Evolutionary conservation across 2,888 invertebrate species (phyloP).

Genomic region (Biston betularia): DNA sequence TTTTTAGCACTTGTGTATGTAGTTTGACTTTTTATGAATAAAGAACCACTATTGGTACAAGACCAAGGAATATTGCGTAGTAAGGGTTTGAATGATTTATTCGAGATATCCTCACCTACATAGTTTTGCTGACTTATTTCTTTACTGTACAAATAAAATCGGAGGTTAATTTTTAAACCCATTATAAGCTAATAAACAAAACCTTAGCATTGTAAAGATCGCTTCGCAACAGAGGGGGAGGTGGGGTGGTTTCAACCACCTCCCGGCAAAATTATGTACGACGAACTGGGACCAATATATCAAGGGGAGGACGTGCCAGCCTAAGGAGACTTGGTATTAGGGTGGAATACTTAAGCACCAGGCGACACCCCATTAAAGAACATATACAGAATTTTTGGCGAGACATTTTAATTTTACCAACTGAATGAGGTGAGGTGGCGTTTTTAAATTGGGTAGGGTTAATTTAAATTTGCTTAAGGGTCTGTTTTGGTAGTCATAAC

Average conservation of each 20-base stretch:
- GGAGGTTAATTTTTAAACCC: conserved; percentile 56
- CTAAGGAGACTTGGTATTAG: conserved; percentile 86
- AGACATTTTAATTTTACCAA: conserved; percentile 81
- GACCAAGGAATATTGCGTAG: no score
- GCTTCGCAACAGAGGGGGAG: conserved; percentile 68
- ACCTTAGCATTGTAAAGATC: conserved; percentile 81
- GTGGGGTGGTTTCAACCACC: conserved; percentile 71
- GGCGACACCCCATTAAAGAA: conserved; percentile 86
- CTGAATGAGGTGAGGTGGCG: conserved; percentile 57
- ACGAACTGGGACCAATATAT: conserved; percentile 86
- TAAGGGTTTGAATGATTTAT: no score
- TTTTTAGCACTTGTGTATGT: no score
- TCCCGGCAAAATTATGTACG: conserved; percentile 85
- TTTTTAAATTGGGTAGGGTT: conserved; percentile 50
- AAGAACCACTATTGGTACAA: no score
- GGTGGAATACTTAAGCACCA: conserved; percentile 86
- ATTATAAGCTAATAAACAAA: conserved; percentile 83
- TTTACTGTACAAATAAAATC: not conserved
- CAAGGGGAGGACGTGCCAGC: conserved; percentile 86
- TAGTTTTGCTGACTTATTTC: not conserved
- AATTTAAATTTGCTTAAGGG: conserved; percentile 37
- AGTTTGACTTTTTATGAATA: no score
- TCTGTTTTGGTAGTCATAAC: conserved; percentile 24
- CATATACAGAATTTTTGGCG: conserved; percentile 83
- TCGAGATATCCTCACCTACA: not conserved